phyloP scores from a whole-genome alignment of 2,888 invertebrate species.

The Polydrusus pterygomalis region DNA sequence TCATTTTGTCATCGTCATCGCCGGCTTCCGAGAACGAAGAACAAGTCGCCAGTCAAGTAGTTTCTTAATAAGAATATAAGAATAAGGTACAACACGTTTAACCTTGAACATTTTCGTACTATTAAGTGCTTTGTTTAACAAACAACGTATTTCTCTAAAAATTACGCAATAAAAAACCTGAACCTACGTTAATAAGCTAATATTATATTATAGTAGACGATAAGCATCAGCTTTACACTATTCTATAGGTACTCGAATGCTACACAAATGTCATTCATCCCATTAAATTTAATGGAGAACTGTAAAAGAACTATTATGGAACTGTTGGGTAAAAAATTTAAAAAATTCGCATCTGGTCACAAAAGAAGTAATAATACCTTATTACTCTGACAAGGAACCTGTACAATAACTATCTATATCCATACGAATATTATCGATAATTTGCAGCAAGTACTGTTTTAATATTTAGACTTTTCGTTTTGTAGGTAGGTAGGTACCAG shows the following conservation, averaged over 20 bases:
- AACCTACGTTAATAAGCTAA: conserved; percentile 11
- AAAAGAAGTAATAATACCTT: neutral
- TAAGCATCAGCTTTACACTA: conserved; percentile 26
- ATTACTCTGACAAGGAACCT: neutral
- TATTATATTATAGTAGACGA: conserved; percentile 9
- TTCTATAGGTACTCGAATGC: conserved; percentile 2
- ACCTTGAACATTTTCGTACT: conserved; percentile 16
- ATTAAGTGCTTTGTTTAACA: conserved; percentile 2
- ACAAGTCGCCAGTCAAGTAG: conserved; percentile 5
- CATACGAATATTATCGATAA: no score
- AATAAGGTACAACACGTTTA: conserved; percentile 3
- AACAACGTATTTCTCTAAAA: conserved; percentile 2
- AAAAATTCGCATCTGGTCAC: conserved; percentile 10
- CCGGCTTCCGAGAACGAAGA: conserved; percentile 14
- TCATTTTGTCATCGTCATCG: conserved; percentile 10
- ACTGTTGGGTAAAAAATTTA: neutral
- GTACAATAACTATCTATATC: no score
- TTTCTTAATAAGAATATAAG: conserved; percentile 18
- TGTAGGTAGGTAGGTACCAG: no score
- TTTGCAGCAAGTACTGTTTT: no score
- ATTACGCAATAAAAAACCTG: conserved; percentile 16
- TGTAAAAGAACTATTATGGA: conserved; percentile 11
- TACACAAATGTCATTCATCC: conserved; percentile 34
- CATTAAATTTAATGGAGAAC: conserved; percentile 32
- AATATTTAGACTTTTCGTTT: no score